These are phyloP conservation scores for Hoplostethus mediterraneus DNA, from an alignment of 2,797 vertebrate species.

Conservation along the genomic window DNA sequence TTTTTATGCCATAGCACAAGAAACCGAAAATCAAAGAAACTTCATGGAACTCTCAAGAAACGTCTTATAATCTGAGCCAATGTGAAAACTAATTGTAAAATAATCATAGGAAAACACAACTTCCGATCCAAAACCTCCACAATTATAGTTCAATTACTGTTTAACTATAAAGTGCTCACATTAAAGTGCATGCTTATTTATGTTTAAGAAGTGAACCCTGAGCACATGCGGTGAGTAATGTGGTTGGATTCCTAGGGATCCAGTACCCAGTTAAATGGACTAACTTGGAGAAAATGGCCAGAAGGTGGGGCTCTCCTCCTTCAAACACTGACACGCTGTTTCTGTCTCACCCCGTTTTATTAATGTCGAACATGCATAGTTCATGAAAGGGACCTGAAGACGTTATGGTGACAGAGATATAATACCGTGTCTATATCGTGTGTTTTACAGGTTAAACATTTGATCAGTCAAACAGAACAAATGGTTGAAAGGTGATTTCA, in stretches of 20 bases:
- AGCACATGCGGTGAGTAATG: neutral
- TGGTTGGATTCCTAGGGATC: neutral
- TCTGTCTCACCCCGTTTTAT: neutral
- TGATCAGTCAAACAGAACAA: too few relatives aligned
- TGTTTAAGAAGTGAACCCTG: neutral
- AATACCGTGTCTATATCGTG: too few relatives aligned
- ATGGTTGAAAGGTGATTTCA: neutral
- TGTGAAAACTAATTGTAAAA: neutral
- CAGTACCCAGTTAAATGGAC: neutral
- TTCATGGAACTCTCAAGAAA: neutral
- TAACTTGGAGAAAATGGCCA: neutral
- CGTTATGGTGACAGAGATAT: too few relatives aligned
- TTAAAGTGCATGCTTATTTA: neutral
- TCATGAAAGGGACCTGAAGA: neutral
- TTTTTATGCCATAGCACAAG: neutral
- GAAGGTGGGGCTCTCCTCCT: constrained; percentile 70
- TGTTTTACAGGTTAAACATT: too few relatives aligned
- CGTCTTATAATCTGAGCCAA: too few relatives aligned
- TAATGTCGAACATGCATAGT: neutral
- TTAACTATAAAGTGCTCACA: too few relatives aligned
- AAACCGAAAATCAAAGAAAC: neutral
- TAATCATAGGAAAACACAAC: neutral
- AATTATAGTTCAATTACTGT: neutral
- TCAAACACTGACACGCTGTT: constrained; percentile 4
- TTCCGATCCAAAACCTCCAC: neutral